These are phyloP conservation scores for Chionoecetes opilio DNA, from an alignment of 1,140 invertebrate genomes.

Conservation along the genomic window DNA sequence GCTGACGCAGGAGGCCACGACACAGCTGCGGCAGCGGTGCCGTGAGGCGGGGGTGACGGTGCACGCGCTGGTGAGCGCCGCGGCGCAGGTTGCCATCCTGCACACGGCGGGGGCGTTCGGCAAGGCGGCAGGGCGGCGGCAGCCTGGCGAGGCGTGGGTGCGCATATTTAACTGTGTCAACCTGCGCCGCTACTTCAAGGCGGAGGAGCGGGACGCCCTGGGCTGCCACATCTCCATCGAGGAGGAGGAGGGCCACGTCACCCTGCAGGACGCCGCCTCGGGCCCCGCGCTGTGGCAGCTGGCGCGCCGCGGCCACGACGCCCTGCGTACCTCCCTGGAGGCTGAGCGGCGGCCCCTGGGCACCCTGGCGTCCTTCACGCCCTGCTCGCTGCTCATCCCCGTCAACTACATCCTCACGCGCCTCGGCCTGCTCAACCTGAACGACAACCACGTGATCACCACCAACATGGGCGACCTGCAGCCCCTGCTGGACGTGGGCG, in stretches of 20 bases:
- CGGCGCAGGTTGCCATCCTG: conserved; percentile 46
- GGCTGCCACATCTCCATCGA: conserved; percentile 66
- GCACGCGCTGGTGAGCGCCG: conserved; percentile 47
- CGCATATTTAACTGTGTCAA: conserved; percentile 63
- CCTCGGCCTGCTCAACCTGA: conserved; percentile 32
- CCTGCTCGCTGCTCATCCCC: conserved; percentile 50
- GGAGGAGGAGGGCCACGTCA: conserved; percentile 51
- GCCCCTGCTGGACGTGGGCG: conserved; percentile 31
- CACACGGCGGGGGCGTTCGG: neutral
- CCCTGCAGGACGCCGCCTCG: neutral
- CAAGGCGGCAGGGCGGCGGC: too few species aligned
- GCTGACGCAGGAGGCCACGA: conserved; percentile 35
- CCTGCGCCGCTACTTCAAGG: conserved; percentile 59
- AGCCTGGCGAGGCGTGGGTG: conserved; percentile 13
- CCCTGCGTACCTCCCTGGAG: neutral
- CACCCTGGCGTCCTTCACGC: neutral
- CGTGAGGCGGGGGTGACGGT: conserved; percentile 49
- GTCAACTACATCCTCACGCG: conserved; percentile 18
- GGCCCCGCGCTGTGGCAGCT: conserved; percentile 38
- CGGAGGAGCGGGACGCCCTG: conserved; percentile 40
- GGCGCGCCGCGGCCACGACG: neutral
- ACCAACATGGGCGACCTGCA: conserved; percentile 71
- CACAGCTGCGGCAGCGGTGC: conserved; percentile 3
- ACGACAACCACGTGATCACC: conserved; percentile 60
- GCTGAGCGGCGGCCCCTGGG: conserved; percentile 35